Percentiles rank a stretch among this genome's conserved stretches.
Conservation (phyloP, 2,113 vertebrate genomes). For the Onychostoma macrolepis region DNA sequence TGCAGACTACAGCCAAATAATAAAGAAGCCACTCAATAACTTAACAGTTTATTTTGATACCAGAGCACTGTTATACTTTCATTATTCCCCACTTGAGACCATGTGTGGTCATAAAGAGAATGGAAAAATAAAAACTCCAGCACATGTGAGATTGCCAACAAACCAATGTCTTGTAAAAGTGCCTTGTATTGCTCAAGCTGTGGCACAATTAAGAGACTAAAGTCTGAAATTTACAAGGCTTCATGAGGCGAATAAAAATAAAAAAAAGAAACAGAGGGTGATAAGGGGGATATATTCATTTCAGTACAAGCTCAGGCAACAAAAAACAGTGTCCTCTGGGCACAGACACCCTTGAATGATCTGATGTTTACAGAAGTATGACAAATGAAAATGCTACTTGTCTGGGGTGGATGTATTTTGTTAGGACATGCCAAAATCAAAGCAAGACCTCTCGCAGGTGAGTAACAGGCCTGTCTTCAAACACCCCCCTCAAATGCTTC, state of each 20-base stretch:
- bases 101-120: conserved; percentile 30
- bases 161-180: conserved; percentile 43
- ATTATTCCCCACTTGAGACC: not conserved
- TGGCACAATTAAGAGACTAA: not conserved
- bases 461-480: conserved; percentile 34
- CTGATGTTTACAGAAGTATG: not conserved
- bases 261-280: not conserved
- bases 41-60: conserved; percentile 5
- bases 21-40: not conserved
- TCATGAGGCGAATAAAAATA: not conserved
- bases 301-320: conserved; percentile 31
- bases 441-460: conserved; percentile 14
- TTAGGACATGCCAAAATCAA: conserved; percentile 32
- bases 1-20: not conserved
- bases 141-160: conserved; percentile 15
- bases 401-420: conserved; percentile 4
- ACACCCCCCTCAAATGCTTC: conserved; percentile 15
- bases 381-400: conserved; percentile 35
- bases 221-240: conserved; percentile 18
- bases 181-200: not conserved
- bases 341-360: conserved; percentile 27
- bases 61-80: not conserved
- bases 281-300: conserved; percentile 15
- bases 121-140: conserved; percentile 29
- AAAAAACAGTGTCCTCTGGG: not conserved